These are phyloP conservation scores for Pipra filicauda DNA, from an alignment of 2,113 vertebrate species.

Conservation along the genomic window DNA sequence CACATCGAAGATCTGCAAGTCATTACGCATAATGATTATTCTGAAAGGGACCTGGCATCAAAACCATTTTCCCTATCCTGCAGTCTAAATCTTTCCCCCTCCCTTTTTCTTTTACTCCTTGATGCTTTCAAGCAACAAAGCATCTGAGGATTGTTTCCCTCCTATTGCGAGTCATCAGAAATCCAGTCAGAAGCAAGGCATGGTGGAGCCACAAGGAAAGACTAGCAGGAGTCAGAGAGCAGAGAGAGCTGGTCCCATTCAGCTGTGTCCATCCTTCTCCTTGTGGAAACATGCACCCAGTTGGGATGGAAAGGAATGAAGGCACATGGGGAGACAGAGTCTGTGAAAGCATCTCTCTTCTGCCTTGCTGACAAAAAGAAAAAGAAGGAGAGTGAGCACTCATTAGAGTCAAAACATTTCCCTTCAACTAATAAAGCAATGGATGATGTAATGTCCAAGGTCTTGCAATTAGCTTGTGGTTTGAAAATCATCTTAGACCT, in stretches of 20 bases:
- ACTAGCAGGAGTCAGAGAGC: not conserved
- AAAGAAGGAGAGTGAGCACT: not conserved
- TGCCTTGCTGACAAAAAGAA: not conserved
- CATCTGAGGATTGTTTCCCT: not conserved
- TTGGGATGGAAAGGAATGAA: not conserved
- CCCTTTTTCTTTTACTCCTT: not conserved
- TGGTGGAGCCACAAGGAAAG: not conserved
- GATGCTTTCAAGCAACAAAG: not conserved
- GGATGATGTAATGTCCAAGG: not conserved
- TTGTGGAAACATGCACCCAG: not conserved
- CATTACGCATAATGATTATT: slow-evolving; percentile 48
- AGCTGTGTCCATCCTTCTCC: not conserved
- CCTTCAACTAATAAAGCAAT: not conserved
- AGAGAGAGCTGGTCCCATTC: not conserved
- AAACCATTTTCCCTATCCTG: not conserved
- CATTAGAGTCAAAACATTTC: not conserved
- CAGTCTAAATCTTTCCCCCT: not conserved
- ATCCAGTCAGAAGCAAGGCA: not conserved
- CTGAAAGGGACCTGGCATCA: slow-evolving; percentile 36
- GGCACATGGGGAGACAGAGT: not conserved
- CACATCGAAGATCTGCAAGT: slow-evolving; percentile 46
- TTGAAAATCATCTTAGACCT: not conserved
- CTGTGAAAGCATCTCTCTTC: not conserved
- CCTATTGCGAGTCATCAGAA: not conserved
- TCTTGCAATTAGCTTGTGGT: not conserved